A percentile compares a stretch with the other conserved stretches of the same genome.
These are phyloP conservation scores for Cheilinus undulatus DNA, from an alignment of 2,113 vertebrate species.

Conservation along the genomic window DNA sequence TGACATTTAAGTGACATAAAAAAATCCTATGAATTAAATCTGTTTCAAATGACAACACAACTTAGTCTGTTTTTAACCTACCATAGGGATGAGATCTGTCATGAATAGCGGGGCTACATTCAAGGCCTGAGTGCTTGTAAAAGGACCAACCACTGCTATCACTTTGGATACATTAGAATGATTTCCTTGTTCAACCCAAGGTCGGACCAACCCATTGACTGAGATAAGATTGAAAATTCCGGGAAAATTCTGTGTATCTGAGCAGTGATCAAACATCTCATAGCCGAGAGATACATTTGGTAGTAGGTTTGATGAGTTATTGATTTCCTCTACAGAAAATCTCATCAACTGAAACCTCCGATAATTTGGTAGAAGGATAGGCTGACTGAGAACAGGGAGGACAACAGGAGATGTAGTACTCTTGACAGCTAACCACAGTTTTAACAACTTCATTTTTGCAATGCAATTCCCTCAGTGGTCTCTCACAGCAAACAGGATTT, in stretches of 20 bases:
- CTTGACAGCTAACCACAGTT: neutral
- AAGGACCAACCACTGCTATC: conserved; percentile 48
- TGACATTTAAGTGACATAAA: neutral
- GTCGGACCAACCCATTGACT: conserved; percentile 44
- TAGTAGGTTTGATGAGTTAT: conserved; percentile 86
- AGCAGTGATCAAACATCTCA: conserved; percentile 86
- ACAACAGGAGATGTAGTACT: neutral
- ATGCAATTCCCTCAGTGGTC: neutral
- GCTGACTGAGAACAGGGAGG: conserved; percentile 58
- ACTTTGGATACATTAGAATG: conserved; percentile 37
- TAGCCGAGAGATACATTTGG: conserved; percentile 88
- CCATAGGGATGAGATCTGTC: conserved; percentile 84
- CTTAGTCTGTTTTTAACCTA: conserved; percentile 61
- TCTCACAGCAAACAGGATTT: no score
- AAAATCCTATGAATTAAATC: neutral
- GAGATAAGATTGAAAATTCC: conserved; percentile 74
- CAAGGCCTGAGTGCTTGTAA: conserved; percentile 62
- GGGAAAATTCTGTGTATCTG: conserved; percentile 64
- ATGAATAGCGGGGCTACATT: conserved; percentile 80
- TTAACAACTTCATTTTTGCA: neutral
- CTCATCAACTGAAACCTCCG: conserved; percentile 86
- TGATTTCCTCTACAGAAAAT: conserved; percentile 87
- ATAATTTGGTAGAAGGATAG: conserved; percentile 71
- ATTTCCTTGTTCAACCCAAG: conserved; percentile 6
- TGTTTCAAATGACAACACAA: neutral